A percentile compares a stretch with the other conserved stretches of the same genome.
phyloP scores from a whole-genome alignment of 2,113 vertebrate species.

The Marcusenius ussheri region DNA sequence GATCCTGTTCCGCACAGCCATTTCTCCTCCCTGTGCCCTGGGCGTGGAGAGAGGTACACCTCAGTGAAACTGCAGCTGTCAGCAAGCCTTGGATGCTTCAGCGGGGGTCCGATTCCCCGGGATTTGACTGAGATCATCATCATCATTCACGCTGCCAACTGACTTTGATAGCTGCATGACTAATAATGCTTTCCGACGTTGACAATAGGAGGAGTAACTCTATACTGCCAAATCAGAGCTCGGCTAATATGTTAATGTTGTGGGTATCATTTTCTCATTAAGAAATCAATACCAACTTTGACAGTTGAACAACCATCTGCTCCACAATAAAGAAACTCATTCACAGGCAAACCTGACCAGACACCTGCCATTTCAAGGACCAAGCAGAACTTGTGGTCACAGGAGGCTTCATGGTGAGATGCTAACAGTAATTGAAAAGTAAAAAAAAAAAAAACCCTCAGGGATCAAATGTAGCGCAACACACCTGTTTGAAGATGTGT shows the following conservation, averaged over 20 bases:
- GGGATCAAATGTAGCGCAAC: background rate
- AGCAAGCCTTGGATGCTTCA: background rate
- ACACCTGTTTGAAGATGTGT: background rate
- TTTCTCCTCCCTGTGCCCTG: background rate
- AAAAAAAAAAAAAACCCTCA: background rate
- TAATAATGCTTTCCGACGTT: background rate
- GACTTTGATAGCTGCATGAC: background rate
- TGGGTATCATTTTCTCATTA: background rate
- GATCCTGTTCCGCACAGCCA: slow-evolving; percentile 1
- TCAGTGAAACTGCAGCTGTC: background rate
- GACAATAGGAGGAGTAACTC: background rate
- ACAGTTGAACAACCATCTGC: background rate
- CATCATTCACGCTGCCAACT: background rate
- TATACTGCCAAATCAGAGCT: background rate
- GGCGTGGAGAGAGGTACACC: background rate
- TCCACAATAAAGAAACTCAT: background rate
- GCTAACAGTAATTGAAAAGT: background rate
- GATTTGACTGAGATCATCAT: background rate
- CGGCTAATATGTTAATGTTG: background rate
- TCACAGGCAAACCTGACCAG: background rate
- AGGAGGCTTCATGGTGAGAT: background rate
- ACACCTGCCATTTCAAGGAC: slow-evolving; percentile 1
- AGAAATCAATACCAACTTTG: background rate
- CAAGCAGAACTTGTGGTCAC: background rate
- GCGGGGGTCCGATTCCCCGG: background rate